Base-by-base conservation (phyloP, 2,113 vertebrate species). In the Lasiurus borealis region DNA sequence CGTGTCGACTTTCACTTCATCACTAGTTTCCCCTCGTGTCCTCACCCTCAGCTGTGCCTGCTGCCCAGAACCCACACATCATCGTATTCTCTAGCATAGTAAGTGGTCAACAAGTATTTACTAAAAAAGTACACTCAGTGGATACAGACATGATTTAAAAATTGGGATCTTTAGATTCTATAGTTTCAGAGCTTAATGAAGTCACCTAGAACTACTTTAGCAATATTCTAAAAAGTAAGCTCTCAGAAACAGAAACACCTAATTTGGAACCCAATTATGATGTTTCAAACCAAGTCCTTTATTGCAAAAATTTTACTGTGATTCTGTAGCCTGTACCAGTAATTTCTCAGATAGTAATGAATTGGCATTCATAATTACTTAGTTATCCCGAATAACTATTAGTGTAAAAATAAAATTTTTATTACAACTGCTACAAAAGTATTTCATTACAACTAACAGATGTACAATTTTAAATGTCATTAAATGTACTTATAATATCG, bases 181-280 rank as follows among this genome's bases (percentile, higher is more conserved):
- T 57, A 72, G 85, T 92, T 90, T 94, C 3, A 54, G 52, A 10
- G 68, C 19, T 87, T 82, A 91, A 5, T 14, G 31, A 64, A 83
- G 40, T 40, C 40, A 40, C 40, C n/a, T n/a, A n/a, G n/a, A n/a
- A n/a, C n/a, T n/a, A 27, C n/a, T 88, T 80, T 88, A 54, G 62
- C 59, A 89, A 89, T 34, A 89, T 46, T 83, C 8, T 12, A 69
- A 91, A 94, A 93, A 64, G 25, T 54, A 75, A 91, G 78, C 8
- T 29, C 84, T 75, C 92, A 91, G 89, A 92, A 93, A 76, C 10
- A 85, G 29, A 80, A 21, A 78, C 1, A 69, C 62, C 44, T 92
- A 48, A 75, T 48, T 54, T 76, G 64, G 46, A 91, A 96, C 6
- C 19, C n/a, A 91, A 80, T 34, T 94, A 82, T 54, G 44, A 95